A percentile compares a stretch with the other conserved stretches of the same genome.
phyloP scores from a whole-genome alignment of 2,113 vertebrate genomes.

The Aspiorhynchus laticeps region DNA sequence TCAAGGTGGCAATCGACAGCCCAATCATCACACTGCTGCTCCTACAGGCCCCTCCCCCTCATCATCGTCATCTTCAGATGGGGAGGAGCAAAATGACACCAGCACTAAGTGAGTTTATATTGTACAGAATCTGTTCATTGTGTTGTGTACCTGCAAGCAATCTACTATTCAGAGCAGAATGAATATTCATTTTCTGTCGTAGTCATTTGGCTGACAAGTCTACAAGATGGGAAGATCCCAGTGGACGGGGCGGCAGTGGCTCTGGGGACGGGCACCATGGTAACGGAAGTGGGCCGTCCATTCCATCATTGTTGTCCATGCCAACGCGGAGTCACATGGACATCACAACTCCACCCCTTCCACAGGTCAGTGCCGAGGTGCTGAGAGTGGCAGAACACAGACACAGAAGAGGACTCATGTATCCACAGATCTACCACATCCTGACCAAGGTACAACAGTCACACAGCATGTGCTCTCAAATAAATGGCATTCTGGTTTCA shows the following conservation, averaged over 20 bases:
- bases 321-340: slow-evolving; percentile 92
- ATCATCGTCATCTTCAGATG: slow-evolving; percentile 86
- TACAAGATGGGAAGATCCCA: slow-evolving; percentile 82
- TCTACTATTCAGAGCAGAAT: background rate
- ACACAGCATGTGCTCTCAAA: background rate
- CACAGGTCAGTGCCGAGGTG: slow-evolving; percentile 88
- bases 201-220: slow-evolving; percentile 83
- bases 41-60: slow-evolving; percentile 83
- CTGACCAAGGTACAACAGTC: slow-evolving; percentile 83
- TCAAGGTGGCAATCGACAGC: slow-evolving; percentile 77
- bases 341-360: slow-evolving; percentile 91
- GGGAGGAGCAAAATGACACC: slow-evolving; percentile 85
- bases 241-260: slow-evolving; percentile 69
- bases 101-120: slow-evolving; percentile 80
- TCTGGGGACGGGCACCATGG: slow-evolving; percentile 76
- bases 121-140: background rate
- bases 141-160: background rate
- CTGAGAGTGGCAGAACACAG: slow-evolving; percentile 89
- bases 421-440: slow-evolving; percentile 90
- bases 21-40: slow-evolving; percentile 79
- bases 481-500: background rate
- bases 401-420: slow-evolving; percentile 91
- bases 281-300: slow-evolving; percentile 80
- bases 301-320: slow-evolving; percentile 92
- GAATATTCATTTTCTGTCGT: slow-evolving; percentile 13